Conservation (phyloP, 2,888 invertebrate species). For the Griposia aprilina region DNA sequence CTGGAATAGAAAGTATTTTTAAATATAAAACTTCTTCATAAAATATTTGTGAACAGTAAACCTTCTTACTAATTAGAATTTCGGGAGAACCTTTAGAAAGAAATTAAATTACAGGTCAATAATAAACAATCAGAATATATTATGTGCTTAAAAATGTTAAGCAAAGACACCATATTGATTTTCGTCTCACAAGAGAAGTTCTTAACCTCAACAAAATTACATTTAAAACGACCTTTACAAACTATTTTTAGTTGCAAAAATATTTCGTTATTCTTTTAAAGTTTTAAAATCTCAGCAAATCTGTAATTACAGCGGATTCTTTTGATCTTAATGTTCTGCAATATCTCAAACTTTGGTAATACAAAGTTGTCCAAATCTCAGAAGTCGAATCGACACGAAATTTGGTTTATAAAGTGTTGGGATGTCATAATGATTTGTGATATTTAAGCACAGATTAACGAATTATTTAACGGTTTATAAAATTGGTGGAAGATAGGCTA, state of each 20-base stretch:
- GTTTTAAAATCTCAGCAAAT: conserved; percentile 19
- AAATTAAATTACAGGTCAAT: conserved; percentile 4
- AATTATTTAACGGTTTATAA: conserved; percentile 1
- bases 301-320: conserved; percentile 1
- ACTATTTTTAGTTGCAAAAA: neutral
- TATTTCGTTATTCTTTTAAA: neutral
- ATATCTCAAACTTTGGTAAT: conserved; percentile 11
- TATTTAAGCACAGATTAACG: conserved; percentile 9
- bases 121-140: conserved; percentile 18
- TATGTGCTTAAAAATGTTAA: neutral
- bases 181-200: neutral
- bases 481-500: neutral
- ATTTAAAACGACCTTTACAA: conserved; percentile 16
- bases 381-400: conserved; percentile 11
- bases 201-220: neutral
- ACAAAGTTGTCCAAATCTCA: conserved; percentile 2
- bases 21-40: conserved; percentile 32
- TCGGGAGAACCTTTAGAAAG: neutral
- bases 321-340: conserved; percentile 30
- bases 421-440: conserved; percentile 4
- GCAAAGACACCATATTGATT: conserved; percentile 1
- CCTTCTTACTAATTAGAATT: conserved; percentile 18
- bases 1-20: conserved; percentile 62
- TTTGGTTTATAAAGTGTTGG: conserved; percentile 35
- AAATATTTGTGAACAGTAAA: conserved; percentile 10